Evolutionary conservation across 2,888 invertebrate genomes (phyloP).

Genomic region (Pterostichus niger): DNA sequence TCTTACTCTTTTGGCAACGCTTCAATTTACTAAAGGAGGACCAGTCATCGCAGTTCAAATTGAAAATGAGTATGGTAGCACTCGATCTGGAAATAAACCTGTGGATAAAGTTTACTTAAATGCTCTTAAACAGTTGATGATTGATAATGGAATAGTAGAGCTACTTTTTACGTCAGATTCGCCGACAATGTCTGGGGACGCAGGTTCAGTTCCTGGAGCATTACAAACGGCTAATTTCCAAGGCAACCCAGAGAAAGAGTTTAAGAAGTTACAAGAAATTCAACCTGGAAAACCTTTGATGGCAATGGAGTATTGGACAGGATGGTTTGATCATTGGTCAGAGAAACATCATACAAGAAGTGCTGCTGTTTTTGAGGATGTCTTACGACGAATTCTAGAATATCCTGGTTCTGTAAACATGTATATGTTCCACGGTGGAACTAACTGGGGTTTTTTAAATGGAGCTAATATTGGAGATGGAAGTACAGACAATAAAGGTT

Average conservation of each 20-base stretch:
- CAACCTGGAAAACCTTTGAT: slow-evolving; percentile 79
- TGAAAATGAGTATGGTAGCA: slow-evolving; percentile 96
- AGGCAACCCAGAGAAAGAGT: slow-evolving; percentile 74
- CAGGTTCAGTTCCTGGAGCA: slow-evolving; percentile 46
- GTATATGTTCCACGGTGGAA: slow-evolving; percentile 96
- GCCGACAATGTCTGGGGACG: slow-evolving; percentile 67
- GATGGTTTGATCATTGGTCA: slow-evolving; percentile 82
- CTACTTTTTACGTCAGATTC: slow-evolving; percentile 79
- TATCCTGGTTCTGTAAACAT: slow-evolving; percentile 84
- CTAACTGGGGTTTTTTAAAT: slow-evolving; percentile 86
- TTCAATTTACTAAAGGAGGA: slow-evolving; percentile 86
- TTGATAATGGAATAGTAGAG: slow-evolving; percentile 76
- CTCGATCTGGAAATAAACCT: slow-evolving; percentile 69
- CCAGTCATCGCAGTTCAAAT: slow-evolving; percentile 93
- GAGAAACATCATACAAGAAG: slow-evolving; percentile 72
- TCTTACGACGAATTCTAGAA: slow-evolving; percentile 72
- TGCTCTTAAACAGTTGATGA: slow-evolving; percentile 74
- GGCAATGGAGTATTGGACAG: slow-evolving; percentile 82
- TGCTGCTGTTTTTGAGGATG: slow-evolving; percentile 70
- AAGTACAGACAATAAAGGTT: slow-evolving; percentile 67
- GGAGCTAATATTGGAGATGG: slow-evolving; percentile 71
- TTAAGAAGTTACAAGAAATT: slow-evolving; percentile 75
- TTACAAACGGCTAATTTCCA: slow-evolving; percentile 80
- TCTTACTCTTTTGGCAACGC: slow-evolving; percentile 77
- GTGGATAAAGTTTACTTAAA: slow-evolving; percentile 75